These are phyloP conservation scores for Nebria ingens DNA, from an alignment of 1,140 invertebrate genomes.

Conservation along the genomic window DNA sequence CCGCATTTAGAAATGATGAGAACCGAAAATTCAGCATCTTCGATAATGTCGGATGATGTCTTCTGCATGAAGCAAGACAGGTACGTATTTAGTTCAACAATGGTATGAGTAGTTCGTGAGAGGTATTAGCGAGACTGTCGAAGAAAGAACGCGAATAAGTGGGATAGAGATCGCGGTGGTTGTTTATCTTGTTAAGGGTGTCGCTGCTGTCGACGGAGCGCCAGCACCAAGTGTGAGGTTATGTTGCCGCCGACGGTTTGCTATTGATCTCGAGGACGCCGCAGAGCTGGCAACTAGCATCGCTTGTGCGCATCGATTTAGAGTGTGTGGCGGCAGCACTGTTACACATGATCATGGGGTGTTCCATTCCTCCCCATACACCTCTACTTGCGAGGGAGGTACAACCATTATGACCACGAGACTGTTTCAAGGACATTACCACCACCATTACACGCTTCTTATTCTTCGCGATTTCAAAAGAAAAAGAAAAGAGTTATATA, in stretches of 20 bases:
- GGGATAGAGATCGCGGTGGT: neutral
- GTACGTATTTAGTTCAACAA: too few relatives aligned
- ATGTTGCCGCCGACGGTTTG: neutral
- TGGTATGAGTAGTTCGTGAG: too few relatives aligned
- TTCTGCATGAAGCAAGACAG: too few relatives aligned
- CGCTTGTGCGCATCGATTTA: neutral
- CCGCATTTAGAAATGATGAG: too few relatives aligned
- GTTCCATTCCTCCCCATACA: neutral
- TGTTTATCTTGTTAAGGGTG: neutral
- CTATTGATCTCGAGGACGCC: constrained; percentile 7
- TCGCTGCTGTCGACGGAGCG: neutral
- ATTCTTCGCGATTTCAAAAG: too few relatives aligned
- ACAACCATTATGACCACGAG: neutral
- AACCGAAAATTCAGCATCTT: too few relatives aligned
- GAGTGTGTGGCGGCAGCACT: neutral
- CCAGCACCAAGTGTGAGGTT: neutral
- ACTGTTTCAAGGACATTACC: neutral
- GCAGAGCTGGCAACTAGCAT: too few relatives aligned
- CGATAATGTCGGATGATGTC: too few relatives aligned
- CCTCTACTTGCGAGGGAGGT: neutral
- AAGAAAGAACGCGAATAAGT: too few relatives aligned
- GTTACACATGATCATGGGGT: neutral
- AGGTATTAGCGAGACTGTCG: too few relatives aligned
- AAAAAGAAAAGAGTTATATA: too few relatives aligned
- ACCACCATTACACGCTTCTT: too few relatives aligned